These are phyloP conservation scores for Cephus rjabovi DNA, from an alignment of 2,888 invertebrate species.

Conservation along the genomic window DNA sequence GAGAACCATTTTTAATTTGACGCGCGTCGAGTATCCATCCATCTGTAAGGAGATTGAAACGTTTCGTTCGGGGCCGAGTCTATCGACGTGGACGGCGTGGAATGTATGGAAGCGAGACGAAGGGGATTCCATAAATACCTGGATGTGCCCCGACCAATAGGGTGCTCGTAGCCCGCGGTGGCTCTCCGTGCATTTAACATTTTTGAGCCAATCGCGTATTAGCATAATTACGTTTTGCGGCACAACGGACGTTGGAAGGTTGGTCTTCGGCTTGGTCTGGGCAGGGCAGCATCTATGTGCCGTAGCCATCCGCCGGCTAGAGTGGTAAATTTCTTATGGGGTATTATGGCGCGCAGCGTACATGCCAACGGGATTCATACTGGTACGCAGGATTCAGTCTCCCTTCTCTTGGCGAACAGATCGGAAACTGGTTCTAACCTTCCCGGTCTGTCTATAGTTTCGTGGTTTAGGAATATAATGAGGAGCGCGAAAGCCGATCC, in stretches of 20 bases:
- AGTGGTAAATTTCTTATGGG: constrained; percentile 62
- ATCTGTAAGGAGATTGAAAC: constrained; percentile 48
- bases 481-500: neutral
- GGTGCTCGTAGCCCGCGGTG: constrained; percentile 55
- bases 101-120: constrained; percentile 22
- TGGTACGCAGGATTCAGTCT: constrained; percentile 43
- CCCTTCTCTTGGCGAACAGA: constrained; percentile 30
- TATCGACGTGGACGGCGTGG: neutral
- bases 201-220: constrained; percentile 65
- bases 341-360: constrained; percentile 55
- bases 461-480: constrained; percentile 1
- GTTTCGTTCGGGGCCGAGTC: constrained; percentile 25
- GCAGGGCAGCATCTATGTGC: neutral
- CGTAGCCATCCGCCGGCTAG: constrained; percentile 16
- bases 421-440: constrained; percentile 53
- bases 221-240: constrained; percentile 64
- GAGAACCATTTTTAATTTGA: neutral
- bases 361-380: constrained; percentile 56
- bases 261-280: constrained; percentile 2
- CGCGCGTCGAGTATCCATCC: neutral
- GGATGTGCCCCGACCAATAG: constrained; percentile 13
- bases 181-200: constrained; percentile 58
- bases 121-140: constrained; percentile 55
- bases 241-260: constrained; percentile 27
- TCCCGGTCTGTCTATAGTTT: constrained; percentile 23